Percentiles rank a stretch among this genome's conserved stretches.
phyloP scores from a whole-genome alignment of 1,140 invertebrate species.

The Apocrypta bakeri region DNA sequence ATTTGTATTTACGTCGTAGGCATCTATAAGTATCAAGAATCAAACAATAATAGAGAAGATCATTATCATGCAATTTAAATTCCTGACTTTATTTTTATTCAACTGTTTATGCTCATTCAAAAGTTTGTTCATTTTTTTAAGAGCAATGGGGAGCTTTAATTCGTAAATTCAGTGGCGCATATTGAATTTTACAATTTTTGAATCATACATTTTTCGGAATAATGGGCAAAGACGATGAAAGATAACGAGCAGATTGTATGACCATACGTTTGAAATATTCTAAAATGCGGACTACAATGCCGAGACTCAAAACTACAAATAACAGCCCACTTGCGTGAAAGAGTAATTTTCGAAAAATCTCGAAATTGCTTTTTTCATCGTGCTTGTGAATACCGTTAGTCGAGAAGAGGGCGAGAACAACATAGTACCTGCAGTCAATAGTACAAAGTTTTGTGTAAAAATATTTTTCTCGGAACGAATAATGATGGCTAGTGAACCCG shows the following conservation, averaged over 20 bases:
- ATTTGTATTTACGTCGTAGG: constrained; percentile 9
- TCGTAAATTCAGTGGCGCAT: neutral
- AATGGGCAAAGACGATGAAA: no score
- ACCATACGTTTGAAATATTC: neutral
- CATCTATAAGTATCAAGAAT: no score
- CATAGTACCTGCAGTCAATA: neutral
- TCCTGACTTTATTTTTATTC: no score
- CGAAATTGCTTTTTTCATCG: neutral
- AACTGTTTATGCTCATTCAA: no score
- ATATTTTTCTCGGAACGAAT: constrained; percentile 47
- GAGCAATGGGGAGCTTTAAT: neutral
- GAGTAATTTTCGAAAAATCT: neutral
- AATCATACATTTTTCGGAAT: neutral
- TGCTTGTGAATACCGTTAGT: neutral
- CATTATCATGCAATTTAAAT: no score
- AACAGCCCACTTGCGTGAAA: no score
- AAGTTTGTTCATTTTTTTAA: neutral
- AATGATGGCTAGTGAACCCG: constrained; percentile 10
- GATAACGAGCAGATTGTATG: neutral
- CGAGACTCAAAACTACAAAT: no score
- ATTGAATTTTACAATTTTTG: neutral
- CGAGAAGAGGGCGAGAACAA: neutral
- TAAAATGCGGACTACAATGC: no score
- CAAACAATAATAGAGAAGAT: no score
- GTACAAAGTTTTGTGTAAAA: constrained; percentile 35